Conservation (phyloP, 2,888 invertebrate genomes). For the Acholoe squamosa region DNA sequence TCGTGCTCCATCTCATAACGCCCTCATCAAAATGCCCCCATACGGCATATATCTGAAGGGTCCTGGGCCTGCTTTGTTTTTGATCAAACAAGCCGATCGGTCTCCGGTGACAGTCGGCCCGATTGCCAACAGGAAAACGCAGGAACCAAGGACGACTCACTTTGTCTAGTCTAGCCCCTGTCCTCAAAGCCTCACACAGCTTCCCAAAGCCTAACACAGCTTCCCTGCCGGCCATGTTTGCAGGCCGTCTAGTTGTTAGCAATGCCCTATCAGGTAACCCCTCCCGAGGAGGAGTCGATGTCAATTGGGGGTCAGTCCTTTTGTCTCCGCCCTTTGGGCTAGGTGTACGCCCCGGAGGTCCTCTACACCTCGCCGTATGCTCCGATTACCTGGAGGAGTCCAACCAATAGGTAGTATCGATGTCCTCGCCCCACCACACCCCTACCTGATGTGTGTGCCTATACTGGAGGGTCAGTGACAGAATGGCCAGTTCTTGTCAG, state of each 20-base stretch:
- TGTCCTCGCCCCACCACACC: too few relatives aligned
- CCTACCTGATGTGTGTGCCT: background rate
- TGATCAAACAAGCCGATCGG: conserved; percentile 7
- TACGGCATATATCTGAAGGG: background rate
- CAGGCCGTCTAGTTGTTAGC: conserved; percentile 1
- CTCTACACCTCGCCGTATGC: background rate
- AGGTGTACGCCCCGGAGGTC: background rate
- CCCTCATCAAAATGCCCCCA: conserved; percentile 4
- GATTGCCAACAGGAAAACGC: background rate
- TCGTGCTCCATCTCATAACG: background rate
- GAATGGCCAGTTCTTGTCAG: background rate
- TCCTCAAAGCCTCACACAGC: background rate
- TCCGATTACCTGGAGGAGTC: background rate
- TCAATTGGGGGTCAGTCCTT: background rate
- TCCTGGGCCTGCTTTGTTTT: background rate
- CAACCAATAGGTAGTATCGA: background rate
- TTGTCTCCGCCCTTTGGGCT: background rate
- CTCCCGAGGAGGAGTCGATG: background rate
- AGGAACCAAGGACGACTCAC: background rate
- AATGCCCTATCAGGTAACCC: background rate
- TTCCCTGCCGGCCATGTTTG: background rate
- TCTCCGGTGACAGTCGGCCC: conserved; percentile 9
- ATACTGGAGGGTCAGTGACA: background rate
- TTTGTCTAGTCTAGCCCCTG: background rate
- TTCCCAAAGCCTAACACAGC: background rate